Conservation (phyloP, 1,140 invertebrate genomes). For the Araneus ventricosus region DNA sequence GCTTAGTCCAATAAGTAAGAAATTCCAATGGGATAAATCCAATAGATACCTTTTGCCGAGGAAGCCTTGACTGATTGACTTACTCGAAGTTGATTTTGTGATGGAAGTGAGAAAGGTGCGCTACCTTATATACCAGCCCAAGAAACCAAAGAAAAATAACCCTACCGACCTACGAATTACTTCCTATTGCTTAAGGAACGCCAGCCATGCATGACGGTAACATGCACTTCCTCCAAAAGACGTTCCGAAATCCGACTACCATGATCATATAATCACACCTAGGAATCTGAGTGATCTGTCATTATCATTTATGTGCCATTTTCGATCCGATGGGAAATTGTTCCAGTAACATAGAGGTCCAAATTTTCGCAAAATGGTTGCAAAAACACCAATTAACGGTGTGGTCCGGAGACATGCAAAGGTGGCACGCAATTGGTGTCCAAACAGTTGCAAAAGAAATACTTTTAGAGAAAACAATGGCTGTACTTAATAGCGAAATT, state of each 20-base stretch:
- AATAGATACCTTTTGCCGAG: constrained; percentile 18
- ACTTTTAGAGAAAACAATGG: no score
- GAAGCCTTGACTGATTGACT: constrained; percentile 33
- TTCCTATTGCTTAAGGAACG: constrained; percentile 50
- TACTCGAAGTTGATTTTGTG: constrained; percentile 47
- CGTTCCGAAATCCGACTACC: constrained; percentile 2
- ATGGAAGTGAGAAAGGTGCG: constrained; percentile 17
- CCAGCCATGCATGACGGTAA: constrained; percentile 33
- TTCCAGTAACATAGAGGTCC: neutral
- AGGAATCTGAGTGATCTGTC: neutral
- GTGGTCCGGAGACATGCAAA: neutral
- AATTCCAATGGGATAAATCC: constrained; percentile 22
- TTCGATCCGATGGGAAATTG: neutral
- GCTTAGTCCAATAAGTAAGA: constrained; percentile 25
- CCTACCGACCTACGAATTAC: constrained; percentile 32
- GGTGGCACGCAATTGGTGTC: no score
- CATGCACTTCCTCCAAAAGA: constrained; percentile 55
- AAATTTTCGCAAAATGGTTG: neutral
- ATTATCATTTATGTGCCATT: neutral
- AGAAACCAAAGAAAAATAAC: neutral
- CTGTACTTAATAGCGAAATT: no score
- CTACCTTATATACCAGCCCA: constrained; percentile 19
- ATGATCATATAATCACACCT: constrained; percentile 4
- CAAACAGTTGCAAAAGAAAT: no score
- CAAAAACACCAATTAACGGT: neutral